Evolutionary conservation across 2,113 vertebrate genomes (phyloP).

Genomic region (Actenoides lindsayi): DNA sequence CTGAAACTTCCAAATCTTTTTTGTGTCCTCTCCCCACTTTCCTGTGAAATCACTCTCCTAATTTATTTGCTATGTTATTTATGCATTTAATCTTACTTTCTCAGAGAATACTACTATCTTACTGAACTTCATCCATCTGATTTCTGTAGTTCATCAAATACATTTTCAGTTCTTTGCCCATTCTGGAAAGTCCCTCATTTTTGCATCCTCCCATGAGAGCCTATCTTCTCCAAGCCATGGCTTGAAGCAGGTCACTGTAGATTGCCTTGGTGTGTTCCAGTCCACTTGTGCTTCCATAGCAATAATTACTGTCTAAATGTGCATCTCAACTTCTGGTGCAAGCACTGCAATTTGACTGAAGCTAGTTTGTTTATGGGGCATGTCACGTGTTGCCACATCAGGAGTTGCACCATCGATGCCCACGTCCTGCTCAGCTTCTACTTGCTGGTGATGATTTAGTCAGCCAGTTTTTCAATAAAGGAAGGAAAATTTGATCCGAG

Average conservation of each 20-base stretch:
- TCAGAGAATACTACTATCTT: background rate
- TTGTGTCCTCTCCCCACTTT: background rate
- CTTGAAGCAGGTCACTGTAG: background rate
- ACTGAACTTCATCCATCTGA: background rate
- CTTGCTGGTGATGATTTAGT: background rate
- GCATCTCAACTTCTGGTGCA: background rate
- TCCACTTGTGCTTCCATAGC: background rate
- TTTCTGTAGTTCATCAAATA: background rate
- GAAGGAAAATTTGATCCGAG: background rate
- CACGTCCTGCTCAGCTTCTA: background rate
- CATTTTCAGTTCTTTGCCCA: background rate
- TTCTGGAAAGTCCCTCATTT: background rate
- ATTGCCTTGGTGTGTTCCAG: background rate
- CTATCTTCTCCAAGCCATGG: background rate
- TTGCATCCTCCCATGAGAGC: background rate
- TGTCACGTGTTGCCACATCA: background rate
- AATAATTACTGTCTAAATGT: background rate
- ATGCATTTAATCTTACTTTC: background rate
- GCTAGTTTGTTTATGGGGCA: background rate
- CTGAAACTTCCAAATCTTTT: background rate
- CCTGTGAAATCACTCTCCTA: background rate
- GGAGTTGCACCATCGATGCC: background rate
- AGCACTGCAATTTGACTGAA: background rate
- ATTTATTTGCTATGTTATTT: background rate
- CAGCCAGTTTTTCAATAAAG: background rate